A percentile compares a stretch with the other conserved stretches of the same genome.
These are phyloP conservation scores for Gasterosteus aculeatus DNA, from an alignment of 2,113 vertebrate genomes.

Conservation along the genomic window DNA sequence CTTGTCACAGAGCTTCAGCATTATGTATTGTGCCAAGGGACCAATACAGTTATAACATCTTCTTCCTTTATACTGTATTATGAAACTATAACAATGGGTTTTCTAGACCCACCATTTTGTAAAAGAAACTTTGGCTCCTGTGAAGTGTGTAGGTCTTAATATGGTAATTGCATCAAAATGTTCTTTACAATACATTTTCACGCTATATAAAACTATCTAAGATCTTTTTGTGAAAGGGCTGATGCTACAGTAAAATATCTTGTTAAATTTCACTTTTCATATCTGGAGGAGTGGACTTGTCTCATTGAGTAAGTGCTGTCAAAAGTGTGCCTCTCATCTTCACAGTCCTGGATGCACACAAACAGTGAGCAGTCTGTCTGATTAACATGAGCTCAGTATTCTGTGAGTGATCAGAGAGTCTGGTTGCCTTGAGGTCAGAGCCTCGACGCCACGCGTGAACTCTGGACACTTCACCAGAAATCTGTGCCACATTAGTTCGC, in stretches of 20 bases:
- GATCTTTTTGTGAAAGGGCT: constrained; percentile 3
- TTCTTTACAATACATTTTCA: constrained; percentile 3
- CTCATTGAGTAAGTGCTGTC: constrained; percentile 12
- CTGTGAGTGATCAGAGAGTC: not conserved
- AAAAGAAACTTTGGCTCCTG: not conserved
- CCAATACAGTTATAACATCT: constrained; percentile 11
- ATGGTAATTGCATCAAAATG: constrained; percentile 3
- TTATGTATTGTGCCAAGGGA: constrained; percentile 12
- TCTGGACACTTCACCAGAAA: constrained; percentile 28
- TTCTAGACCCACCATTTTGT: not conserved
- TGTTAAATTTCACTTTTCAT: constrained; percentile 16
- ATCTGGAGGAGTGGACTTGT: constrained; percentile 4
- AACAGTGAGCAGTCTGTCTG: constrained; percentile 8
- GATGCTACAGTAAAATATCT: not conserved
- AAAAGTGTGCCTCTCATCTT: constrained; percentile 18
- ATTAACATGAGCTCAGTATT: constrained; percentile 19
- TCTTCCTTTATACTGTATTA: constrained; percentile 2
- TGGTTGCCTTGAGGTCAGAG: constrained; percentile 7
- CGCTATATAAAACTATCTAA: not conserved
- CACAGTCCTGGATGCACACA: constrained; percentile 9
- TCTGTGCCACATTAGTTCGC: not conserved
- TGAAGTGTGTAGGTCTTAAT: not conserved
- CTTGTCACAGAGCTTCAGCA: constrained; percentile 21
- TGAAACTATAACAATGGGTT: constrained; percentile 13
- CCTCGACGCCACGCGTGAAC: not conserved